These are phyloP conservation scores for Drosophila triauraria DNA, from an alignment of 1,140 invertebrate species.

Conservation along the genomic window DNA sequence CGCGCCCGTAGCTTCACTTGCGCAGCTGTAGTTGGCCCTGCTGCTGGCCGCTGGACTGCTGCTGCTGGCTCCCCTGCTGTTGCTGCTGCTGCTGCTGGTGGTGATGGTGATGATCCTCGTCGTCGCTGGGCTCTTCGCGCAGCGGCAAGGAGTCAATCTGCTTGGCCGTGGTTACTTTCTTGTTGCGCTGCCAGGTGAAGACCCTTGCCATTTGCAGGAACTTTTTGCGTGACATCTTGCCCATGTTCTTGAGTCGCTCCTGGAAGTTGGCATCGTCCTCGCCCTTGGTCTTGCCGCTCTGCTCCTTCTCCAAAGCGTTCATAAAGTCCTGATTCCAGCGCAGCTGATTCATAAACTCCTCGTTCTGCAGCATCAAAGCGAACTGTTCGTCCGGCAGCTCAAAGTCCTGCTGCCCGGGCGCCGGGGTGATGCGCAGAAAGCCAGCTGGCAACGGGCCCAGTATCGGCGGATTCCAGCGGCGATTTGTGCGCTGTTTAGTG, in stretches of 20 bases:
- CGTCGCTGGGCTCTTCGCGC: conserved; percentile 88
- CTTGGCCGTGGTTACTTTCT: conserved; percentile 88
- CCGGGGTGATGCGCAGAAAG: conserved; percentile 87
- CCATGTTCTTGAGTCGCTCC: conserved; percentile 94
- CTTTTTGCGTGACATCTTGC: conserved; percentile 93
- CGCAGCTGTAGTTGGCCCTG: conserved; percentile 70
- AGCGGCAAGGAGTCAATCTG: conserved; percentile 87
- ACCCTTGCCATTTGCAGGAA: conserved; percentile 92
- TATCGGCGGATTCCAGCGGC: conserved; percentile 93
- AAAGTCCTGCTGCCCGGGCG: conserved; percentile 68
- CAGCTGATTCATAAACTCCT: conserved; percentile 96
- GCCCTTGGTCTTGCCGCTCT: conserved; percentile 86
- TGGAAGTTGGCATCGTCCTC: conserved; percentile 92
- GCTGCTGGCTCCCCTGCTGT: conserved; percentile 41
- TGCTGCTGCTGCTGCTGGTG: conserved; percentile 62
- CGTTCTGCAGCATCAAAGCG: conserved; percentile 95
- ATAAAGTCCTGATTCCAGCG: conserved; percentile 96
- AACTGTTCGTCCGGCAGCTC: conserved; percentile 91
- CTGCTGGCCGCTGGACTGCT: conserved; percentile 43
- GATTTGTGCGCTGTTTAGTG: conserved; percentile 57
- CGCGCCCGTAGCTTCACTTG: conserved; percentile 51
- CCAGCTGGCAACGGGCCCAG: conserved; percentile 92
- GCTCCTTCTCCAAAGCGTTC: conserved; percentile 92
- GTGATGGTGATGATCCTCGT: conserved; percentile 85
- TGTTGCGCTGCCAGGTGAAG: conserved; percentile 89